These are phyloP conservation scores for Caradrina clavipalpis DNA, from an alignment of 2,888 invertebrate genomes.

Conservation along the genomic window DNA sequence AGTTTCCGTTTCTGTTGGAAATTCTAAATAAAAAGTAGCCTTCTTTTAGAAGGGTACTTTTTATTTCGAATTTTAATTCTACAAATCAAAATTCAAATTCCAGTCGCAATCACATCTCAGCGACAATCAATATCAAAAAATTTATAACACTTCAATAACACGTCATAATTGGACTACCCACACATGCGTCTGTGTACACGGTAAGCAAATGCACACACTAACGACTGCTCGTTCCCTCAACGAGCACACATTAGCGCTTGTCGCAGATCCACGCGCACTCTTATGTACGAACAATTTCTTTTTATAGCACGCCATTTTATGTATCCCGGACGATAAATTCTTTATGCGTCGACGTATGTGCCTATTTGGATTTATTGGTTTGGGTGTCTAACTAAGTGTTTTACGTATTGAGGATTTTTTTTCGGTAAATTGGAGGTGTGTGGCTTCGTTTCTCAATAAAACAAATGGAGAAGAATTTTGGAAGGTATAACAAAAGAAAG, in stretches of 20 bases:
- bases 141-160: background rate
- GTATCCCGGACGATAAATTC: slow-evolving; percentile 49
- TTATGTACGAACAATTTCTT: slow-evolving; percentile 48
- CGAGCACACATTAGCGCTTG: slow-evolving; percentile 51
- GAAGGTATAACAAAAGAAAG: no score
- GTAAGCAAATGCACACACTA: slow-evolving; percentile 32
- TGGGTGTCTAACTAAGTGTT: slow-evolving; percentile 29
- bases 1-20: no score
- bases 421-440: background rate
- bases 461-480: background rate
- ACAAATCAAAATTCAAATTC: no score
- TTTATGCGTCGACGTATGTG: slow-evolving; percentile 50
- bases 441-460: background rate
- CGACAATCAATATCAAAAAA: no score
- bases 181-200: background rate
- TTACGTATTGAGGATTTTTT: slow-evolving; percentile 5
- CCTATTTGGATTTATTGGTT: slow-evolving; percentile 48
- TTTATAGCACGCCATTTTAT: slow-evolving; percentile 49
- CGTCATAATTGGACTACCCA: slow-evolving; percentile 11
- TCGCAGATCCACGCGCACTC: slow-evolving; percentile 20
- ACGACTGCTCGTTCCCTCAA: slow-evolving; percentile 41
- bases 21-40: no score
- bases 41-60: no score
- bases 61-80: no score
- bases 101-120: no score